Conservation (phyloP, 1,140 invertebrate genomes). For the Lepidurus couesii region DNA sequence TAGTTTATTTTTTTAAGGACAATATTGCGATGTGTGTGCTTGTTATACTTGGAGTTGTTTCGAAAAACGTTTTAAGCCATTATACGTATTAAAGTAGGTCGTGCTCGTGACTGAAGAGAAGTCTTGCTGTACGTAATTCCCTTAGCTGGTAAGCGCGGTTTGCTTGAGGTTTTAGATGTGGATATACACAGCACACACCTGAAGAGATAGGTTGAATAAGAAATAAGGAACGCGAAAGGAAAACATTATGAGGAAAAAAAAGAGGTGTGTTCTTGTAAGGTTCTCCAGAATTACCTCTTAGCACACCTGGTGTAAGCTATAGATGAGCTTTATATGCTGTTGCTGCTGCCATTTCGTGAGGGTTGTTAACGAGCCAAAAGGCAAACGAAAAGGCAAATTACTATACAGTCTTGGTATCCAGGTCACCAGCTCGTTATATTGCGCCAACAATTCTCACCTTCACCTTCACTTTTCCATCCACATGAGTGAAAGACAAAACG, state of each 20-base stretch:
- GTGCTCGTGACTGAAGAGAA: not conserved
- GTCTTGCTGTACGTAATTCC: not conserved
- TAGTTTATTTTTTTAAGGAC: not conserved
- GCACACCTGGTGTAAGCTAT: not conserved
- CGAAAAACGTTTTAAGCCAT: not conserved
- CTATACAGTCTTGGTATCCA: not conserved
- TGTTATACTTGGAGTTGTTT: not conserved
- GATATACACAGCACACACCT: not conserved
- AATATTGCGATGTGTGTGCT: not conserved
- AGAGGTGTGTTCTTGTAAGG: not conserved
- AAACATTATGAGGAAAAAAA: not conserved
- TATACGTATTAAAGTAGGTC: conserved; percentile 3
- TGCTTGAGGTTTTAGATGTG: not conserved
- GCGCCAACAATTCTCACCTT: conserved; percentile 8
- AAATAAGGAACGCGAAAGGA: conserved; percentile 8
- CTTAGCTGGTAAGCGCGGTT: not conserved
- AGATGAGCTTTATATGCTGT: not conserved
- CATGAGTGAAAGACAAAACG: not conserved
- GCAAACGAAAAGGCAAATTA: not conserved
- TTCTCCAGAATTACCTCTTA: not conserved
- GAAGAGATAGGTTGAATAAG: not conserved
- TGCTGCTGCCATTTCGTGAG: not conserved
- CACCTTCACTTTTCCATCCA: not conserved
- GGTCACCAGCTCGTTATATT: not conserved
- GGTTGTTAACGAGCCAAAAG: not conserved